These are phyloP conservation scores for Sarcoramphus papa DNA, from an alignment of 2,797 vertebrate genomes.

Conservation along the genomic window DNA sequence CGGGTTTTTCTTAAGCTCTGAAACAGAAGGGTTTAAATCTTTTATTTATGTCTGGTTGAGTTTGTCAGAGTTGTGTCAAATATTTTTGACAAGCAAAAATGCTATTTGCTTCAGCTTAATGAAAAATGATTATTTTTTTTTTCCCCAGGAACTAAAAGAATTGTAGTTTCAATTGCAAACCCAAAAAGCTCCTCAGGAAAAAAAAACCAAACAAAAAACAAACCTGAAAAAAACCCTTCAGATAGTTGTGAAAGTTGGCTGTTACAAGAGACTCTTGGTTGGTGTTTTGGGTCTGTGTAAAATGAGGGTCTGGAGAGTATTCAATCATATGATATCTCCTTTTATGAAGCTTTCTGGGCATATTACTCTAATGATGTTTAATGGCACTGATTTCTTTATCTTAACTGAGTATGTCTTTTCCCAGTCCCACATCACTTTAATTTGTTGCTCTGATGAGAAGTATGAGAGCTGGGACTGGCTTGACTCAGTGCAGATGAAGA, in stretches of 20 bases:
- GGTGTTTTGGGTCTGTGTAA: background rate
- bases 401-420: background rate
- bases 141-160: background rate
- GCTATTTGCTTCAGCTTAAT: background rate
- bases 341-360: background rate
- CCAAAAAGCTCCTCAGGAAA: background rate
- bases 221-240: background rate
- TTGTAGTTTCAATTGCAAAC: background rate
- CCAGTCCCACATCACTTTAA: background rate
- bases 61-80: background rate
- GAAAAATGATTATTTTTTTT: background rate
- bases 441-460: background rate
- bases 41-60: background rate
- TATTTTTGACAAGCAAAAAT: background rate
- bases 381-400: background rate
- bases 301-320: background rate
- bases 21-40: background rate
- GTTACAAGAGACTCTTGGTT: background rate
- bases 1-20: background rate
- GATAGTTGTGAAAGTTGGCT: background rate
- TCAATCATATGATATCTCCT: background rate
- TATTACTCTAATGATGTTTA: background rate
- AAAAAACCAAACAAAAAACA: background rate
- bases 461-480: background rate
- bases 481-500: no score